Evolutionary conservation across 2,113 vertebrate species (phyloP).

Genomic region (Paramisgurnus dabryanus): DNA sequence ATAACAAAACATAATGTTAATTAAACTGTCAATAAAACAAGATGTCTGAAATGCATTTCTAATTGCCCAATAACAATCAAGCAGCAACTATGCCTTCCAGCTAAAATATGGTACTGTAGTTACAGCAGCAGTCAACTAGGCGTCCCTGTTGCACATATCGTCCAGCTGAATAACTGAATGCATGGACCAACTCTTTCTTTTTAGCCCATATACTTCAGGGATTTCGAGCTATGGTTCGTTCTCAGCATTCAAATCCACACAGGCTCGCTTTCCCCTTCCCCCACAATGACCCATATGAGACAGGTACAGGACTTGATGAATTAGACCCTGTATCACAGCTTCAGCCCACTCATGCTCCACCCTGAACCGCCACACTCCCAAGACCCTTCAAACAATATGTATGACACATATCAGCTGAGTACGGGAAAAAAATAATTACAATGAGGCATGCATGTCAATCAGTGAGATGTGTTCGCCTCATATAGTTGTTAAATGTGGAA

Average conservation of each 20-base stretch:
- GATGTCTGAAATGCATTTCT: background rate
- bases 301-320: constrained; percentile 51
- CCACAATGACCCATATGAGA: constrained; percentile 52
- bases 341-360: background rate
- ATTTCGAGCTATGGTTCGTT: constrained; percentile 21
- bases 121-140: constrained; percentile 20
- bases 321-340: constrained; percentile 37
- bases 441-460: constrained; percentile 39
- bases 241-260: constrained; percentile 17
- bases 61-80: background rate
- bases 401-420: constrained; percentile 47
- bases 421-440: constrained; percentile 51
- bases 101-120: constrained; percentile 31
- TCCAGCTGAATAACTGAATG: background rate
- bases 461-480: constrained; percentile 41
- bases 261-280: constrained; percentile 36
- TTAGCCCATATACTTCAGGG: constrained; percentile 33
- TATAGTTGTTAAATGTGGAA: constrained; percentile 34
- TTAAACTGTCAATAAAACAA: background rate
- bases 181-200: constrained; percentile 23
- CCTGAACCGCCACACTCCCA: constrained; percentile 7
- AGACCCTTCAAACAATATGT: constrained; percentile 43
- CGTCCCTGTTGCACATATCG: constrained; percentile 43
- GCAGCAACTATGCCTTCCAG: background rate
- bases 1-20: background rate